Evolutionary conservation across 1,140 invertebrate genomes (phyloP).

Genomic region (Oedothorax gibbosus): DNA sequence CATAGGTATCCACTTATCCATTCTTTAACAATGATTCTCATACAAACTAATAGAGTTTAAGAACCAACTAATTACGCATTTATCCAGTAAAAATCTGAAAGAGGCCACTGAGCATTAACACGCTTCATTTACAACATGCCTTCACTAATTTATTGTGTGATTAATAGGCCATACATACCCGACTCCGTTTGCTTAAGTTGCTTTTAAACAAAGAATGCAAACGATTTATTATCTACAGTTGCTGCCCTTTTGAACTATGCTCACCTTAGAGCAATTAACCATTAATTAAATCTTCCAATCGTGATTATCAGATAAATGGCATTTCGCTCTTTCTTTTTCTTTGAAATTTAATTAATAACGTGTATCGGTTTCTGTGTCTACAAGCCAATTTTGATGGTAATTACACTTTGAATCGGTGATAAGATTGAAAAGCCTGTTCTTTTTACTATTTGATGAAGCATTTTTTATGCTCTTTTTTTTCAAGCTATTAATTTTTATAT

Average conservation of each 20-base stretch:
- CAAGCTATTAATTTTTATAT: too few relatives aligned
- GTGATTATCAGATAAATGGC: slow-evolving; percentile 51
- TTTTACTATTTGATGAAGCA: too few relatives aligned
- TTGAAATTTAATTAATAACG: slow-evolving; percentile 53
- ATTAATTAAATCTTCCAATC: slow-evolving; percentile 52
- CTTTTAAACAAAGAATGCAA: slow-evolving; percentile 42
- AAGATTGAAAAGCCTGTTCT: not conserved
- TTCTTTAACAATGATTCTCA: too few relatives aligned
- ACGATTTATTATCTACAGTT: slow-evolving; percentile 15
- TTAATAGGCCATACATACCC: slow-evolving; percentile 30
- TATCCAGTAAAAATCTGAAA: too few relatives aligned
- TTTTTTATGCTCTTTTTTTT: too few relatives aligned
- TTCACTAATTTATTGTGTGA: slow-evolving; percentile 8
- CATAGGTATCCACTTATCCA: too few relatives aligned
- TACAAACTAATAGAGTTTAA: too few relatives aligned
- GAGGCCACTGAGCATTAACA: too few relatives aligned
- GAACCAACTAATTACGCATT: too few relatives aligned
- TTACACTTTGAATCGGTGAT: not conserved
- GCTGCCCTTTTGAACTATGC: slow-evolving; percentile 47
- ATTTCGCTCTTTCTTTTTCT: slow-evolving; percentile 25
- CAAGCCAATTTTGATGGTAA: slow-evolving; percentile 29
- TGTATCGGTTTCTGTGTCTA: slow-evolving; percentile 7
- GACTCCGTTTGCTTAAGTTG: slow-evolving; percentile 12
- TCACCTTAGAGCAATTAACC: slow-evolving; percentile 36
- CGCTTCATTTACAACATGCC: not conserved